Percentiles rank a stretch among this genome's conserved stretches.
Conservation (phyloP, 2,888 invertebrate species). For the Diaphora mendica region DNA sequence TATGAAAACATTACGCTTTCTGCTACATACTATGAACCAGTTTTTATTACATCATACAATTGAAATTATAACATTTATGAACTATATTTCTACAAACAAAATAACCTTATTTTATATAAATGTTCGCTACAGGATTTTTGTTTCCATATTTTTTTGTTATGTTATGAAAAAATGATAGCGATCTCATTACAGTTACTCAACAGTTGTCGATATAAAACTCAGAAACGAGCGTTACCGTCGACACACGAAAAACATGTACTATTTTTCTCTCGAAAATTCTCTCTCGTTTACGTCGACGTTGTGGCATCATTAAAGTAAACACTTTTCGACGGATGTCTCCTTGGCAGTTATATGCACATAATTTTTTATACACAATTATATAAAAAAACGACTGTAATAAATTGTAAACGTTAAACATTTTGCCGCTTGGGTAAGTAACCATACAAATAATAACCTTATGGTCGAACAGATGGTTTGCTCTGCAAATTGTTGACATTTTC, state of each 20-base stretch:
- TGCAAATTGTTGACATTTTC: neutral
- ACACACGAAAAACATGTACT: neutral
- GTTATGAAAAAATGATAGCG: neutral
- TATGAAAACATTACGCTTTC: neutral
- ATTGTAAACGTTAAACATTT: neutral
- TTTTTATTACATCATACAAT: neutral
- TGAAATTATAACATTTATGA: neutral
- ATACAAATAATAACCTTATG: neutral
- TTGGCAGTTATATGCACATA: neutral
- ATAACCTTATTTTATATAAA: neutral
- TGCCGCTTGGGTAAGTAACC: neutral
- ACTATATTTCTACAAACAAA: neutral
- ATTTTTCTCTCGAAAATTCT: no score
- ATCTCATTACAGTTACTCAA: neutral
- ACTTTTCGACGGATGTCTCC: neutral
- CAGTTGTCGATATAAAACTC: neutral
- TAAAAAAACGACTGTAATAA: neutral
- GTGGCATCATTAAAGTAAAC: neutral
- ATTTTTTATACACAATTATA: neutral
- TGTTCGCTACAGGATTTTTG: neutral
- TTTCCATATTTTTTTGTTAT: neutral
- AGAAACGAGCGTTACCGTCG: neutral
- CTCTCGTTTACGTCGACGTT: neutral
- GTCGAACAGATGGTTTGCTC: neutral
- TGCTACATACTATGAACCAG: neutral